Base-by-base conservation (phyloP, 1,140 invertebrate genomes). In the Phortica variegata region DNA sequence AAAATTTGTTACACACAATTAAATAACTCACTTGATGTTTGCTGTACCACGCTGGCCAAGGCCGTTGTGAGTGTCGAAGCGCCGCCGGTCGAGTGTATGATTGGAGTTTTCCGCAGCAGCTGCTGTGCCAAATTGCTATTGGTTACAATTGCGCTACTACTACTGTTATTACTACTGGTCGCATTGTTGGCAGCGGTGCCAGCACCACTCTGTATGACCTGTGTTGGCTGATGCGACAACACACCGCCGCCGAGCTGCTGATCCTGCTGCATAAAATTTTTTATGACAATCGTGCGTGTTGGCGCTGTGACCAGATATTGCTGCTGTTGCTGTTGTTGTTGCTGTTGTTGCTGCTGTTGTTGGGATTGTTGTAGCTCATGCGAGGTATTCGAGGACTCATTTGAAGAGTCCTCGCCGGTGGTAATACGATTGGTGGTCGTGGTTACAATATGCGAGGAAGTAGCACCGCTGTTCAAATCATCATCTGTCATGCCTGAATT, bases 201-300 rank as follows among this genome's bases (percentile, higher is more conserved):
- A 47, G 68, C 61, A 66, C 58, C 68, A 51, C 66, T 63, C 43
- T 73, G 70, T 50, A 73, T 73, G 41, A 70, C 70, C 54, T 73
- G 70, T 49, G 70, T 65, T 49, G 70, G 70, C 52, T 70, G 60
- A 13, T 48, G 50, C 33, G 50, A 43, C 18, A 52, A 18, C 13
- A 70, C 62, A 59, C 48, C 52, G 51, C 42, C 48, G 48, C 42
- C 43, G 39, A 16, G 40, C 21, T 60, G 54, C 8, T 57, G 59
- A 12, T 61, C 54, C 33, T 61, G 66, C 36, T 58, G 65, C 61
- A 69, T 56, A 21, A 70, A 73, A 33, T 73, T 73, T 36, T 73
- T 73, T 9, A 73, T 70, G 32, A 73, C 69, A 52, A 73, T 73
- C 8, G 70, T 60, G 23, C 70, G 56, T 23, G 70, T 60, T n/a